Evolutionary conservation across 2,113 vertebrate genomes (phyloP).

Genomic region (Fulmarus glacialis): DNA sequence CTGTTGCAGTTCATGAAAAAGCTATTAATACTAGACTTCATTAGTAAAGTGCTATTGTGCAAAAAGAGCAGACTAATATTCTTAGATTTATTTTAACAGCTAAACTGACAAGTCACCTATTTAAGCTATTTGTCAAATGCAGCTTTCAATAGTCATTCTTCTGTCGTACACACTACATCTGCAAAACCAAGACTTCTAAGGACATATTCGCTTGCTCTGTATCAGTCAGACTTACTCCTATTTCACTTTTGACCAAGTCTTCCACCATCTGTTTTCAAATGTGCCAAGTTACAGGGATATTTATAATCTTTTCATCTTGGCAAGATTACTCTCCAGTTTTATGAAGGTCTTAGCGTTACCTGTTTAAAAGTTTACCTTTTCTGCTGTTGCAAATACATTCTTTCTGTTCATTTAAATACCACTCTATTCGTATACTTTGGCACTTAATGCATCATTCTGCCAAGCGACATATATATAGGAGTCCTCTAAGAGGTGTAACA

Average conservation of each 20-base stretch:
- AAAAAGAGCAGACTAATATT: not conserved
- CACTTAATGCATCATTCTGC: not conserved
- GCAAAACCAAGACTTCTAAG: not conserved
- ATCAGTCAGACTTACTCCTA: not conserved
- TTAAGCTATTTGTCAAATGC: not conserved
- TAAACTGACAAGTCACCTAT: not conserved
- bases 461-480: not conserved
- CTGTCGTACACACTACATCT: fast-evolving
- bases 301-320: not conserved
- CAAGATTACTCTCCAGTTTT: not conserved
- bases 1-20: not conserved
- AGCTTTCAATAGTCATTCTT: not conserved
- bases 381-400: not conserved
- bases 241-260: not conserved
- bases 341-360: not conserved
- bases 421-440: not conserved
- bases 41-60: not conserved
- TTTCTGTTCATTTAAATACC: not conserved
- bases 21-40: not conserved
- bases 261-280: not conserved
- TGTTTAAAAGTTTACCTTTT: not conserved
- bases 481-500: not conserved
- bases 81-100: not conserved
- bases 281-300: not conserved
- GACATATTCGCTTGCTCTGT: not conserved